Percentiles rank a stretch among this genome's conserved stretches.
Evolutionary conservation across 2,888 invertebrate species (phyloP).

Genomic region (Clivina fossor): DNA sequence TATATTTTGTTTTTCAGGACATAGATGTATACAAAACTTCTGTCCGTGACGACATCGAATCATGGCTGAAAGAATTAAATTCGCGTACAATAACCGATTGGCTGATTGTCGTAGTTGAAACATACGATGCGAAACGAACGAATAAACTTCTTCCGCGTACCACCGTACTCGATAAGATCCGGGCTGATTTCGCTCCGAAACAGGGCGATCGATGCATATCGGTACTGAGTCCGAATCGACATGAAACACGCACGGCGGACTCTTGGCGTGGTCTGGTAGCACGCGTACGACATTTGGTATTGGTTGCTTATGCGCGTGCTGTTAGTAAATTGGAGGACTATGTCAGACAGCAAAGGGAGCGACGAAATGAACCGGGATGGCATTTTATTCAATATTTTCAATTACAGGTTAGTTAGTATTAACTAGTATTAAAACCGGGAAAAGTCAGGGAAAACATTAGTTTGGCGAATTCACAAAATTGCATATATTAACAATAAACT

Average conservation of each 20-base stretch:
- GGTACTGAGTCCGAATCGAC: conserved; percentile 86
- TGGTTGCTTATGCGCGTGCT: conserved; percentile 84
- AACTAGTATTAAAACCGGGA: neutral
- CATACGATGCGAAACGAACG: conserved; percentile 86
- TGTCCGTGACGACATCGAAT: conserved; percentile 85
- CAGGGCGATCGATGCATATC: conserved; percentile 86
- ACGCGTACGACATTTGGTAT: conserved; percentile 78
- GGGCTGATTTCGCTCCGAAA: conserved; percentile 90
- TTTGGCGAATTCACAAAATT: neutral
- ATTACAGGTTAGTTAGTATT: conserved; percentile 66
- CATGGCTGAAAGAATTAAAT: conserved; percentile 80
- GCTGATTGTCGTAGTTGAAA: conserved; percentile 92
- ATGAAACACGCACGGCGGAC: conserved; percentile 85
- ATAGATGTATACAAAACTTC: conserved; percentile 86
- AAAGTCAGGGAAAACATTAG: neutral
- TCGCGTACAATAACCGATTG: conserved; percentile 81
- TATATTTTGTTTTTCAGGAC: conserved; percentile 64
- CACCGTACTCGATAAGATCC: conserved; percentile 92
- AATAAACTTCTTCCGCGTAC: conserved; percentile 90
- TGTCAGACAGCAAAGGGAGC: conserved; percentile 86
- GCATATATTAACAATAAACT: neutral
- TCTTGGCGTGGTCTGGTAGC: conserved; percentile 86
- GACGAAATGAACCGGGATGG: conserved; percentile 88
- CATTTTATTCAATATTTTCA: conserved; percentile 94
- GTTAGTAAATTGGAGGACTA: conserved; percentile 86